These are phyloP conservation scores for Empis stercorea DNA, from an alignment of 2,888 invertebrate species.

Conservation along the genomic window DNA sequence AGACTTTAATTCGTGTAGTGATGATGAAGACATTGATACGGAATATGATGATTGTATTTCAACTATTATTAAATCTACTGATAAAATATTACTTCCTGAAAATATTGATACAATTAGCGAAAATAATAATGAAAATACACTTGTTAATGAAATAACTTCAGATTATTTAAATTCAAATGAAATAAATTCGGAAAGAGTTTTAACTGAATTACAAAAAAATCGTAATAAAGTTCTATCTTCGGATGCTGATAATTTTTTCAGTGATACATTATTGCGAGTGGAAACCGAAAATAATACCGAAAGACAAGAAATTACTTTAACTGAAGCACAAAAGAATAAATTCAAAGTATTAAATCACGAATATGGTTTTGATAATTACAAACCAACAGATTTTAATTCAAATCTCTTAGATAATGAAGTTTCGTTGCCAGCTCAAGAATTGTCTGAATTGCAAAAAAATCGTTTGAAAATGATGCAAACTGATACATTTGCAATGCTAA, in stretches of 20 bases:
- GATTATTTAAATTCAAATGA: conserved; percentile 29
- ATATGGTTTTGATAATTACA: conserved; percentile 37
- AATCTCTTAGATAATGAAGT: conserved; percentile 14
- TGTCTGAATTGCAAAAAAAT: conserved; percentile 26
- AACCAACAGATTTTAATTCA: conserved; percentile 23
- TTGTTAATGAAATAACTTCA: conserved; percentile 10
- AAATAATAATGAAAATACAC: not conserved
- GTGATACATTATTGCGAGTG: conserved; percentile 6
- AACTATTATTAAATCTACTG: not conserved
- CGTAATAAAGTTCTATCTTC: conserved; percentile 19
- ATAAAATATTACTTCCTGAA: conserved; percentile 12
- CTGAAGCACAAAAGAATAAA: conserved; percentile 47
- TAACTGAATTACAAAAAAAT: conserved; percentile 20
- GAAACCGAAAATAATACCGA: not conserved
- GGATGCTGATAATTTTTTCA: conserved; percentile 12
- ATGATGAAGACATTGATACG: conserved; percentile 18
- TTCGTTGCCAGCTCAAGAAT: not conserved
- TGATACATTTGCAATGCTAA: conserved; percentile 20
- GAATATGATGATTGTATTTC: conserved; percentile 21
- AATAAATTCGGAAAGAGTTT: conserved; percentile 4
- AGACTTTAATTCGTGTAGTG: conserved; percentile 23
- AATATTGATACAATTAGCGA: conserved; percentile 14
- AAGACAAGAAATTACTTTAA: conserved; percentile 27
- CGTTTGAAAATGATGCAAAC: conserved; percentile 29
- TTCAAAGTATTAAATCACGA: conserved; percentile 47